These are phyloP conservation scores for Cremastinae sp. DNA, from an alignment of 2,888 invertebrate species.

Conservation along the genomic window DNA sequence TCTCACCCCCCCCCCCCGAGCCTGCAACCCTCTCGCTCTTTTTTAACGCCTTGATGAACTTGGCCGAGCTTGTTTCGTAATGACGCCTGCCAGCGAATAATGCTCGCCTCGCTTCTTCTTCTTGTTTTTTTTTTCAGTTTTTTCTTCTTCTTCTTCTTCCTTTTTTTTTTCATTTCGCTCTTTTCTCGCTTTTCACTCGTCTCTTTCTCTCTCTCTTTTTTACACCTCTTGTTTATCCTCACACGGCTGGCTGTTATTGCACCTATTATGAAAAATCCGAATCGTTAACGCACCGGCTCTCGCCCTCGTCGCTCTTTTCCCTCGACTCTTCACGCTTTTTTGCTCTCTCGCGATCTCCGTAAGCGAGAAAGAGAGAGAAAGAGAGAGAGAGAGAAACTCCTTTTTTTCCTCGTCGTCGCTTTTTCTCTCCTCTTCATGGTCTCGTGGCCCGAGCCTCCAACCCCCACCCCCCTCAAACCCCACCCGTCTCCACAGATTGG, in stretches of 20 bases:
- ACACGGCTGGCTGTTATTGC: constrained; percentile 52
- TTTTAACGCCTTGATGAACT: constrained; percentile 37
- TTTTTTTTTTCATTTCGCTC: no score
- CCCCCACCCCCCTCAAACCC: not conserved
- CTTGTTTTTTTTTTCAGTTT: not conserved
- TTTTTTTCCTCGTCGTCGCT: not conserved
- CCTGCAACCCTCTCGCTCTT: not conserved
- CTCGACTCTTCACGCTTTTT: not conserved
- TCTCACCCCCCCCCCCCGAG: no score
- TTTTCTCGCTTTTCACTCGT: not conserved
- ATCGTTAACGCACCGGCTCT: constrained; percentile 17
- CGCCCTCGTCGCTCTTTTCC: not conserved
- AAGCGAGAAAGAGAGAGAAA: no score
- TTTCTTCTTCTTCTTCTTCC: no score
- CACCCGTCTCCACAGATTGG: constrained; percentile 31
- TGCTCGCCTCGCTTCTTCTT: not conserved
- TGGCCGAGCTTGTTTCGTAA: constrained; percentile 56
- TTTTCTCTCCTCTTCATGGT: not conserved
- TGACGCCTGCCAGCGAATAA: constrained; percentile 55
- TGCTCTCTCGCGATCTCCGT: no score
- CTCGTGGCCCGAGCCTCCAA: no score
- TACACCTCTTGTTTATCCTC: constrained; percentile 38
- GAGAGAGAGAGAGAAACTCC: no score
- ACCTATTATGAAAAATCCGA: constrained; percentile 41
- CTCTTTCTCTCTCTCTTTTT: constrained; percentile 10